phyloP scores from a whole-genome alignment of 1,140 invertebrate genomes.

The Hyles euphorbiae region DNA sequence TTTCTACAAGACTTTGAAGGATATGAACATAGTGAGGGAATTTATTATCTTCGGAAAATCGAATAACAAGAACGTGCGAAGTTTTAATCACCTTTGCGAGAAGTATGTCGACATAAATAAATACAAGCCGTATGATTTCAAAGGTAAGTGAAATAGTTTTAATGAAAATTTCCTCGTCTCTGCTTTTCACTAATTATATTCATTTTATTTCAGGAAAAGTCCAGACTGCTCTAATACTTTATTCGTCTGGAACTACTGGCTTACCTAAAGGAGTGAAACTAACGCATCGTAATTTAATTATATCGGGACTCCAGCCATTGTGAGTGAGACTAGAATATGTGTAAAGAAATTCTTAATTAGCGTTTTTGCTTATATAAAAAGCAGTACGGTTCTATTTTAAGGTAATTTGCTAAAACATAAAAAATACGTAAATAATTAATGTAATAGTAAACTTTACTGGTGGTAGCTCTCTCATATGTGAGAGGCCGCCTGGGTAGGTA shows the following conservation, averaged over 20 bases:
- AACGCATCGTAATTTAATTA: slow-evolving; percentile 18
- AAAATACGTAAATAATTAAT: too few species aligned
- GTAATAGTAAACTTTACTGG: too few species aligned
- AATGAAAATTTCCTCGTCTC: too few species aligned
- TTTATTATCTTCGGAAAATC: slow-evolving; percentile 31
- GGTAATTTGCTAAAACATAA: too few species aligned
- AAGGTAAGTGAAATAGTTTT: slow-evolving; percentile 27
- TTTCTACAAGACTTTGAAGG: slow-evolving; percentile 30
- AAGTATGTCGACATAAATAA: slow-evolving; percentile 27
- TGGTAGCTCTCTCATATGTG: too few species aligned
- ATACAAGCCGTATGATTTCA: slow-evolving; percentile 28
- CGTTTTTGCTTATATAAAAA: too few species aligned
- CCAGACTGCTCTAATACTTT: slow-evolving; percentile 8
- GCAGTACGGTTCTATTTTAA: too few species aligned
- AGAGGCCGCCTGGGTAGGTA: too few species aligned
- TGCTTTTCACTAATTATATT: too few species aligned
- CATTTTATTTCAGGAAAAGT: too few species aligned
- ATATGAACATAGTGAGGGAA: slow-evolving; percentile 24
- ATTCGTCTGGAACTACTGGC: slow-evolving; percentile 25
- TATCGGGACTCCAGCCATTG: slow-evolving; percentile 6
- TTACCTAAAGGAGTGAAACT: slow-evolving; percentile 23
- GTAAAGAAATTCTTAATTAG: too few species aligned
- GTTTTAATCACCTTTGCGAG: slow-evolving; percentile 29
- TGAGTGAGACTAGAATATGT: slow-evolving; percentile 1
- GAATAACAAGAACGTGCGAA: slow-evolving; percentile 11